phyloP scores from a whole-genome alignment of 2,888 invertebrate genomes.

The Euproctis similis region DNA sequence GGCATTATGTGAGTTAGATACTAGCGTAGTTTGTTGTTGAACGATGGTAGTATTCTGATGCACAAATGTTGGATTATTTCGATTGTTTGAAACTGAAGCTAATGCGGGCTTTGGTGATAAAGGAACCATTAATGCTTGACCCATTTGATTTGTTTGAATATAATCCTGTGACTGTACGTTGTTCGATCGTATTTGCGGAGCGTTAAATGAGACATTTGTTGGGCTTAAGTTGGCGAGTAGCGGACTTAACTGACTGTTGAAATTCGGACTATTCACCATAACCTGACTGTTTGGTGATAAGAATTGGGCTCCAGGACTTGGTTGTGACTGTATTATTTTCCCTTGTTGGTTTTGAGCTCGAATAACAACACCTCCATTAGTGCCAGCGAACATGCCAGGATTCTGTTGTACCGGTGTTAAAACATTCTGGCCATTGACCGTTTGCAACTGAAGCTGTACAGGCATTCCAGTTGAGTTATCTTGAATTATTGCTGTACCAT shows the following conservation, averaged over 20 bases:
- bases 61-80: slow-evolving; percentile 83
- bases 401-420: slow-evolving; percentile 84
- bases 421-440: slow-evolving; percentile 86
- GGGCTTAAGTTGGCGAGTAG: slow-evolving; percentile 84
- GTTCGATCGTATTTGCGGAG: slow-evolving; percentile 67
- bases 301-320: slow-evolving; percentile 82
- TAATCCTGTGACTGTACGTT: slow-evolving; percentile 81
- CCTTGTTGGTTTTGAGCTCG: slow-evolving; percentile 83
- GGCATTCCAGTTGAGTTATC: slow-evolving; percentile 80
- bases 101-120: slow-evolving; percentile 77
- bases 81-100: slow-evolving; percentile 67
- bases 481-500: slow-evolving; percentile 85
- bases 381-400: slow-evolving; percentile 78
- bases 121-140: slow-evolving; percentile 83
- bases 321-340: slow-evolving; percentile 81
- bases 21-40: slow-evolving; percentile 86
- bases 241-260: slow-evolving; percentile 86
- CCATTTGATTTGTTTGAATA: slow-evolving; percentile 81
- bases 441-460: slow-evolving; percentile 85
- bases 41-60: slow-evolving; percentile 91
- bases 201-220: slow-evolving; percentile 78
- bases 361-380: slow-evolving; percentile 86
- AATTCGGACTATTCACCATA: slow-evolving; percentile 82
- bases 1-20: slow-evolving; percentile 78
- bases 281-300: slow-evolving; percentile 85